phyloP scores from a whole-genome alignment of 2,797 vertebrate genomes.

The Chrysocyon brachyurus region DNA sequence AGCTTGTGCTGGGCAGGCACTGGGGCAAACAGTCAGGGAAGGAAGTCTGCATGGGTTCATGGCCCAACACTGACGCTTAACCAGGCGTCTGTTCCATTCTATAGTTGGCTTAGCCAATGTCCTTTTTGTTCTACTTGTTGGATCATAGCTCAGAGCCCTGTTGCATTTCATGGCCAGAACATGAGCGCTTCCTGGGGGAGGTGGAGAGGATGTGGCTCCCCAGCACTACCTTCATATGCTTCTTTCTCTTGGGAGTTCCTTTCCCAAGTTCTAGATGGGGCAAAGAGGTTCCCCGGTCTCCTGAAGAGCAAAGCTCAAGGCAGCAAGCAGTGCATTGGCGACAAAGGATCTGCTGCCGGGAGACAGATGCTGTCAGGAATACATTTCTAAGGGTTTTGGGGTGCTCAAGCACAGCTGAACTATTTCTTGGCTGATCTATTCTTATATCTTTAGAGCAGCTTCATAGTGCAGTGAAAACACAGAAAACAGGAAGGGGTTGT shows the following conservation, averaged over 20 bases:
- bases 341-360: background rate
- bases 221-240: background rate
- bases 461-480: background rate
- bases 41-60: background rate
- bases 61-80: too few species aligned
- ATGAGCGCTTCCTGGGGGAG: background rate
- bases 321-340: background rate
- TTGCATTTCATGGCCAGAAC: background rate
- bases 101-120: background rate
- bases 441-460: background rate
- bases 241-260: background rate
- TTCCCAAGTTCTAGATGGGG: background rate
- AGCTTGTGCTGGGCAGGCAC: background rate
- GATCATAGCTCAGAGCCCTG: background rate
- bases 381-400: background rate
- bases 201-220: background rate
- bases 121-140: background rate
- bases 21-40: background rate
- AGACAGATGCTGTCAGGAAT: background rate
- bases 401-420: conserved; percentile 14
- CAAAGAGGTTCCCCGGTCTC: background rate
- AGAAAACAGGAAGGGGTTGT: background rate
- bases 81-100: too few species aligned
- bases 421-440: background rate
- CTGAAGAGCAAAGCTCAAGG: background rate